Base-by-base conservation (phyloP, 2,113 vertebrate genomes). In the Phylloscopus trochiloides region DNA sequence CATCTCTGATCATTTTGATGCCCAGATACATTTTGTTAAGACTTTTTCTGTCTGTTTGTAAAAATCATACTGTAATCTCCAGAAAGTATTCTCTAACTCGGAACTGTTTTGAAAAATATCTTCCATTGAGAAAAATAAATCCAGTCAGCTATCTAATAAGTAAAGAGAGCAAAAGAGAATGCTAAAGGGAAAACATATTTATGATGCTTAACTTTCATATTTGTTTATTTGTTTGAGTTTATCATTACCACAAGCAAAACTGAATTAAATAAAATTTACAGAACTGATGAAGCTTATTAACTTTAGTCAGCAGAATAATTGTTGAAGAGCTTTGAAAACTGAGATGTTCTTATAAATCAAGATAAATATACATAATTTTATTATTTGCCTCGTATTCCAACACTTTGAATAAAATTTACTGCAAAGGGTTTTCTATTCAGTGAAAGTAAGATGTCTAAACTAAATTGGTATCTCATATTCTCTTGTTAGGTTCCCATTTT, bases 1-100 rank as follows among this genome's bases (percentile, higher is more conserved):
- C 94, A 90, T 94, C 90, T 96, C 76, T 91, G 83, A 93, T 96
- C 80, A 93, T 92, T 79, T 94, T 96, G 70, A 87, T 95, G 70
- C 59, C 70, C 92, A 96, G 88, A 96, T 95, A 83, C 7, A 96
- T 96, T 96, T 97, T 85, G 73, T 91, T 95, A 96, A 94, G 72
- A 82, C 34, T 95, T 94, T 84, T 92, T 92, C 36, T 91, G 65
- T 96, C 80, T 97, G 10, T 84, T 81, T 94, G 77, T 78, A 95
- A 63, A 96, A 96, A 91, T 88, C 95, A 84, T 94, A 70, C 58
- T 92, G 43, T 72, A 96, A 97, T 98, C 73, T 95, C 92, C 62
- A 87, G 74, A 93, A 97, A 90, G 63, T 87, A 70, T 92, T 96
- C 95, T 96, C 62, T 72, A 67, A 87, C 62, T 92, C 88, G 85